A percentile compares a stretch with the other conserved stretches of the same genome.
phyloP scores from a whole-genome alignment of 2,888 invertebrate genomes.

The Argyresthia goedartella region DNA sequence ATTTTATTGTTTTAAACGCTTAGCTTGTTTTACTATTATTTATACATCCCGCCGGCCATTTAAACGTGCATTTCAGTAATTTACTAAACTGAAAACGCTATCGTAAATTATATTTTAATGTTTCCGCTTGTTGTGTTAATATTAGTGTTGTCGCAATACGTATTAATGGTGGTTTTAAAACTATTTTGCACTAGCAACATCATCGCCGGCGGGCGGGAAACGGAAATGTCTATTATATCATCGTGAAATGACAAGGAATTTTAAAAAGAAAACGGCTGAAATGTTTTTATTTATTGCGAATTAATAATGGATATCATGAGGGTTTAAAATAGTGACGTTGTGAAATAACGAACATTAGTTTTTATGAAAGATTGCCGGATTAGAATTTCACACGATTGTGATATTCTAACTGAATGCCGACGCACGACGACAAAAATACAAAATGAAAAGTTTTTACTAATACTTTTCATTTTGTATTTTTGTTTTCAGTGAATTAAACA shows the following conservation, averaged over 20 bases:
- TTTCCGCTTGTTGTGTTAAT: conserved; percentile 58
- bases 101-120: conserved; percentile 64
- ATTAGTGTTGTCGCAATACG: conserved; percentile 58
- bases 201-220: conserved; percentile 34
- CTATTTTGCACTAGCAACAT: conserved; percentile 62
- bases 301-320: conserved; percentile 26
- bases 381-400: too few species aligned
- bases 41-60: conserved; percentile 53
- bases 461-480: too few species aligned
- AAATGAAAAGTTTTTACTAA: too few species aligned
- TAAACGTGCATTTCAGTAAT: conserved; percentile 53
- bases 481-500: too few species aligned
- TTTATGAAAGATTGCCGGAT: too few species aligned
- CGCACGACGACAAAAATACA: too few species aligned
- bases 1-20: conserved; percentile 33
- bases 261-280: too few species aligned
- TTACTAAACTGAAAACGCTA: conserved; percentile 54
- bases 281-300: background rate
- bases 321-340: background rate
- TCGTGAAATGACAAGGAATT: conserved; percentile 28
- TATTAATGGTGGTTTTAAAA: conserved; percentile 60
- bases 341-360: background rate
- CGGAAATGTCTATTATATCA: conserved; percentile 60
- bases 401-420: too few species aligned
- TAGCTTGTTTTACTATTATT: conserved; percentile 48